These are phyloP conservation scores for Salvelinus namaycush DNA, from an alignment of 2,113 vertebrate genomes.

Conservation along the genomic window DNA sequence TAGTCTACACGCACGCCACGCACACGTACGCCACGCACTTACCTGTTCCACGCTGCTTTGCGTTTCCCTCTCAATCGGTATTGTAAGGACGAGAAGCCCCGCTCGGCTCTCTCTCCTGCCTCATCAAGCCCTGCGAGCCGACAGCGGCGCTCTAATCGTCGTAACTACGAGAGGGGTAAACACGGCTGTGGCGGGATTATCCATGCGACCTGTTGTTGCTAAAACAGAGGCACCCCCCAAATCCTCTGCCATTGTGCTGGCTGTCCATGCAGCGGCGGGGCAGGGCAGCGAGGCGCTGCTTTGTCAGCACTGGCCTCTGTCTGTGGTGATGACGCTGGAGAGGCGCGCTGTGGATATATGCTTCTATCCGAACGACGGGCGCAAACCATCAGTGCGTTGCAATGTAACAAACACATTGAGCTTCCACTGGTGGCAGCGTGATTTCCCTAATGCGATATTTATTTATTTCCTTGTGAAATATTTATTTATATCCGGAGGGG, in stretches of 20 bases:
- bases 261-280: slow-evolving; percentile 35
- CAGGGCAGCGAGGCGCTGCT: slow-evolving; percentile 8
- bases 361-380: slow-evolving; percentile 25
- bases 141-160: slow-evolving; percentile 49
- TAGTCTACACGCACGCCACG: background rate
- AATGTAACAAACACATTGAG: slow-evolving; percentile 17
- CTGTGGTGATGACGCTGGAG: slow-evolving; percentile 20
- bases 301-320: slow-evolving; percentile 23
- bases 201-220: slow-evolving; percentile 67
- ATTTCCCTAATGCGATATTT: slow-evolving; percentile 10
- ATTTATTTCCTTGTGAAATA: no score
- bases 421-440: slow-evolving; percentile 22
- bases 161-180: slow-evolving; percentile 27
- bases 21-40: slow-evolving; percentile 31
- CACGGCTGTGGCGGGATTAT: slow-evolving; percentile 52
- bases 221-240: slow-evolving; percentile 56
- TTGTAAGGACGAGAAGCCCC: slow-evolving; percentile 48
- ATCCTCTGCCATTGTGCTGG: slow-evolving; percentile 63
- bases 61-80: slow-evolving; percentile 41
- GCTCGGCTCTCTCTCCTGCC: slow-evolving; percentile 40
- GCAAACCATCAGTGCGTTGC: slow-evolving; percentile 43
- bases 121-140: slow-evolving; percentile 47
- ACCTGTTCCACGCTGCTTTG: slow-evolving; percentile 64
- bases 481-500: no score
- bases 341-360: slow-evolving; percentile 1